Evolutionary conservation across 23 tunicate genomes (phyloP), one percentile per base, ranked within the genome.

Genomic region (Clavelina lepadiformis): DNA sequence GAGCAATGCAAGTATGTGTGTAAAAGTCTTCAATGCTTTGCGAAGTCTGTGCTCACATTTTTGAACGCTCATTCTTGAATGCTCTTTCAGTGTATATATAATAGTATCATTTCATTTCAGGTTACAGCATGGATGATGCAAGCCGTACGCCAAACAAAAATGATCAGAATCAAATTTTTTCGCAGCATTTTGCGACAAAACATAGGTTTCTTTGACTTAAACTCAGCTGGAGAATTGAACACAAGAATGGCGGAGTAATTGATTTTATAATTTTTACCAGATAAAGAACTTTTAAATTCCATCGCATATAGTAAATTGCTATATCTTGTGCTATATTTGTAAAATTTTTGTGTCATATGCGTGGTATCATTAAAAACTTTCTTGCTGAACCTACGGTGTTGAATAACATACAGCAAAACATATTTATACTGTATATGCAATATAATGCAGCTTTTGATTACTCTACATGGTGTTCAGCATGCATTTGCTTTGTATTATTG

Each of bases 211-310:
- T 94, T 94, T 70, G 99, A 94, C 72, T 56, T 88, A 19, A 94
- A 94, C 49, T 80, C 99, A 0, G 79, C 95, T 31, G 99, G 99
- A 21, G 99, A 94, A 71, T 62, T 94, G 32, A 94, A 94, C 72
- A 86, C 95, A 15, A 58, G 99, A 56, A 57, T 94, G 51, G 99
- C 99, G 1, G 99, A 94, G 97, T 89, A 63, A 81, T 75, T 68
- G 29, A 22, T 11, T 19, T 11, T 44, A 11, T 44, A n/a, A n/a
- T n/a, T n/a, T n/a, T n/a, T n/a, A n/a, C n/a, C n/a, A n/a, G n/a
- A n/a, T n/a, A n/a, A n/a, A n/a, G n/a, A n/a, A n/a, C n/a, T n/a
- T n/a, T n/a, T n/a, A n/a, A n/a, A 44, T 11, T 44, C 11, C 49
- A 11, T 11, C 15, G 13, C 11, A 44, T 11, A 44, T 44, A 44